Evolutionary conservation across 92 coral and sea anemone genomes (phyloP).

Genomic region (Ricordea florida): DNA sequence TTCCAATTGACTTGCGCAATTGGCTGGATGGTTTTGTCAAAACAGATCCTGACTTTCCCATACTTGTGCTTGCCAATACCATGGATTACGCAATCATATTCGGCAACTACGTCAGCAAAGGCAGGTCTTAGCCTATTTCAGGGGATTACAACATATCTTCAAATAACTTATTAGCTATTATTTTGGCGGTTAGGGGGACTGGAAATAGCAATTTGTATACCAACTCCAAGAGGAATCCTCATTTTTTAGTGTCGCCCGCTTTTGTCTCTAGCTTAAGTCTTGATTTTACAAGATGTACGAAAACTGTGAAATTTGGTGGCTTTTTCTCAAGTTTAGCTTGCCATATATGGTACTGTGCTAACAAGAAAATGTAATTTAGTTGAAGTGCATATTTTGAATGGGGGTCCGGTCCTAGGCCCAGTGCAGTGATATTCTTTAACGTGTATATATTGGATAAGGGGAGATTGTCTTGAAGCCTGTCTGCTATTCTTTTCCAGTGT

Average conservation of each 20-base stretch:
- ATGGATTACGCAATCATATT: background rate
- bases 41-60: background rate
- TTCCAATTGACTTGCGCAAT: background rate
- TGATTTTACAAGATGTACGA: background rate
- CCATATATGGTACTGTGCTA: background rate
- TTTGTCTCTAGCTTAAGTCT: too few relatives aligned
- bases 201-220: too few relatives aligned
- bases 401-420: background rate
- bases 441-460: too few relatives aligned
- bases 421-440: background rate
- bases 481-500: too few relatives aligned
- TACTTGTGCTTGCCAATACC: background rate
- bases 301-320: background rate
- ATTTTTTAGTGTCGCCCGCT: too few relatives aligned
- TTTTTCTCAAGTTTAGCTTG: background rate
- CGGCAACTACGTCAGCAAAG: background rate
- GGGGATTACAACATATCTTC: too few relatives aligned
- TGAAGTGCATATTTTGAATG: background rate
- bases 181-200: too few relatives aligned
- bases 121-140: background rate
- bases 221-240: too few relatives aligned
- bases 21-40: background rate
- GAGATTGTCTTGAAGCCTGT: too few relatives aligned
- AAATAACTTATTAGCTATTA: too few relatives aligned
- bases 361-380: background rate